Conservation (phyloP, 2,113 vertebrate genomes). For the Sceloporus undulatus region DNA sequence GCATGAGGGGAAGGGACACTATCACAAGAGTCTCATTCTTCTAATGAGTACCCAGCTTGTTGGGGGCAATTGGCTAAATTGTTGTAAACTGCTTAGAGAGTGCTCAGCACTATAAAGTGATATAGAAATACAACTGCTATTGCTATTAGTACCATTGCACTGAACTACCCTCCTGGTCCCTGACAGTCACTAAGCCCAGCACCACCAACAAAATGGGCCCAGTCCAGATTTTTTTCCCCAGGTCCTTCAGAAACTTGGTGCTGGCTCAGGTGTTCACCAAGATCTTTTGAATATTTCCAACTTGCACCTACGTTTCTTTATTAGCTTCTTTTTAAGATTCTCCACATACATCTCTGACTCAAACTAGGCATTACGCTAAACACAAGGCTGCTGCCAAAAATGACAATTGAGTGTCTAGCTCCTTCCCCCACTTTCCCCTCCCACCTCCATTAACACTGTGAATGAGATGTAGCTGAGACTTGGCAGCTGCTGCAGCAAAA, state of each 20-base stretch:
- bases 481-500: not conserved
- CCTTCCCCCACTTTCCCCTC: not conserved
- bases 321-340: not conserved
- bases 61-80: too few species aligned
- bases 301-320: not conserved
- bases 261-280: not conserved
- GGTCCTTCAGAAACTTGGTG: not conserved
- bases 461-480: not conserved
- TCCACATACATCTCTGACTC: not conserved
- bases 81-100: too few species aligned
- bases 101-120: too few species aligned
- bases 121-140: too few species aligned
- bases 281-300: not conserved
- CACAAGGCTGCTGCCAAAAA: not conserved
- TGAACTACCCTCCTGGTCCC: not conserved
- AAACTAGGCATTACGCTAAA: not conserved
- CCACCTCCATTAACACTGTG: not conserved
- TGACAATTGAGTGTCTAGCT: not conserved
- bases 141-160: not conserved
- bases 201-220: not conserved
- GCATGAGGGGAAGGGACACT: too few species aligned
- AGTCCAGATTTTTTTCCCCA: not conserved
- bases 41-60: too few species aligned
- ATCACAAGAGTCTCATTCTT: too few species aligned
- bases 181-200: not conserved